Evolutionary conservation across 2,888 invertebrate species (phyloP).

Genomic region (Fragum fragum): DNA sequence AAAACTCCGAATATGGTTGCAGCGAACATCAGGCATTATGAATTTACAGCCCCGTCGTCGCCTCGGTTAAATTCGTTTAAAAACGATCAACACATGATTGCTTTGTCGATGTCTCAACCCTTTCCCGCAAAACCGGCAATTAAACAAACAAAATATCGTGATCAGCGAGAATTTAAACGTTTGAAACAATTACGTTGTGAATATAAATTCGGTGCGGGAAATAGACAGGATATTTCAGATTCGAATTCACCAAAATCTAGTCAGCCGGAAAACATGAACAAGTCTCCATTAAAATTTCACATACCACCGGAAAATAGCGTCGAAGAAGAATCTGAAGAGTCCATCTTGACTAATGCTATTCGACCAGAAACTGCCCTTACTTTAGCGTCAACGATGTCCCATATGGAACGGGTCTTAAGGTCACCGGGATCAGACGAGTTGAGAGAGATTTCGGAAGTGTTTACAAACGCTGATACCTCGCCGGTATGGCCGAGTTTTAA

Average conservation of each 20-base stretch:
- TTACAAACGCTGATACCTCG: constrained; percentile 44
- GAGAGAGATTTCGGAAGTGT: constrained; percentile 54
- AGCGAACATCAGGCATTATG: constrained; percentile 65
- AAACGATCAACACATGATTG: constrained; percentile 16
- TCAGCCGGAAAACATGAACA: neutral
- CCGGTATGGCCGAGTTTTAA: constrained; percentile 59
- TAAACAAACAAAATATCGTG: constrained; percentile 25
- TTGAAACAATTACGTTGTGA: neutral
- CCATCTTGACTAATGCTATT: constrained; percentile 54
- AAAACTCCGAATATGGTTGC: constrained; percentile 55
- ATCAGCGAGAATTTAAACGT: constrained; percentile 17
- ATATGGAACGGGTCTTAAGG: constrained; percentile 55
- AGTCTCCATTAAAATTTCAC: neutral
- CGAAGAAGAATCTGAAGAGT: constrained; percentile 33
- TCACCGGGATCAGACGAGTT: constrained; percentile 58
- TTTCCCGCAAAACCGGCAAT: constrained; percentile 57
- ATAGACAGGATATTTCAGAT: neutral
- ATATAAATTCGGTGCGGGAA: neutral
- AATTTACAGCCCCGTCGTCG: constrained; percentile 53
- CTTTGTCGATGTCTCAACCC: constrained; percentile 37
- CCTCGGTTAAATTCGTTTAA: neutral
- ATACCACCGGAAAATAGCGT: neutral
- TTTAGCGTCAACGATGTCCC: constrained; percentile 58
- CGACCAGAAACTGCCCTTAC: constrained; percentile 65
- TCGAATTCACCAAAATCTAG: too few relatives aligned